Conservation (phyloP, 1,140 invertebrate genomes). For the Rhynchophorus ferrugineus region DNA sequence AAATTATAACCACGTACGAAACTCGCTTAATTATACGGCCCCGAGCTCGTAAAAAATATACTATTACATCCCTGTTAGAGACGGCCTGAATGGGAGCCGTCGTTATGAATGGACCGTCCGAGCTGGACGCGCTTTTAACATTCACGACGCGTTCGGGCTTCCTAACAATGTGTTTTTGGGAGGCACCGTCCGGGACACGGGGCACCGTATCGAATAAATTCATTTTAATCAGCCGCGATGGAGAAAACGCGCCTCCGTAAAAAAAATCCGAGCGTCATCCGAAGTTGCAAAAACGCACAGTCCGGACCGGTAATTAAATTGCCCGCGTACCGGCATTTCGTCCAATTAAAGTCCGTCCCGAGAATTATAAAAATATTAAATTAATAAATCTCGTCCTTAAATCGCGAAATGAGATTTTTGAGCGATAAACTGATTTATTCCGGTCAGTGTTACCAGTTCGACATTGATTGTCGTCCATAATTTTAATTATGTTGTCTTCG, state of each 20-base stretch:
- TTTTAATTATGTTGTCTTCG: too few relatives aligned
- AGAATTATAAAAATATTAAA: slow-evolving; percentile 28
- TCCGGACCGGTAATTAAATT: slow-evolving; percentile 22
- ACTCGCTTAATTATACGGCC: slow-evolving; percentile 13
- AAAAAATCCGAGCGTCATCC: not conserved
- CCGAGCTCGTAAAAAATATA: slow-evolving; percentile 17
- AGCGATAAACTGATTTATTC: slow-evolving; percentile 13
- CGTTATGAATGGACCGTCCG: slow-evolving; percentile 10
- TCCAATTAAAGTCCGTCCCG: slow-evolving; percentile 21
- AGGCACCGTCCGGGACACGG: slow-evolving; percentile 12
- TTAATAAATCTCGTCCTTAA: slow-evolving; percentile 18
- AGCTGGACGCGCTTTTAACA: slow-evolving; percentile 11
- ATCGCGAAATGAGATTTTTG: slow-evolving; percentile 15
- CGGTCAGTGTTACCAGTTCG: not conserved
- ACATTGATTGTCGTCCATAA: too few relatives aligned
- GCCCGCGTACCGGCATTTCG: slow-evolving; percentile 13
- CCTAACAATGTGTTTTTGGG: slow-evolving; percentile 25
- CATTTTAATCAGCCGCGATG: slow-evolving; percentile 18
- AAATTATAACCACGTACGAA: slow-evolving; percentile 12
- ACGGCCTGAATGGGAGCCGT: slow-evolving; percentile 7
- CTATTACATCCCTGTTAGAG: slow-evolving; percentile 16
- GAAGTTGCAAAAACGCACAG: slow-evolving; percentile 11
- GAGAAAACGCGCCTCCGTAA: slow-evolving; percentile 3
- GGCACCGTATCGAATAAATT: slow-evolving; percentile 17
- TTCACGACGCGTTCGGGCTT: slow-evolving; percentile 13